Conservation (phyloP, 2,113 vertebrate species). For the Maccullochella peelii region DNA sequence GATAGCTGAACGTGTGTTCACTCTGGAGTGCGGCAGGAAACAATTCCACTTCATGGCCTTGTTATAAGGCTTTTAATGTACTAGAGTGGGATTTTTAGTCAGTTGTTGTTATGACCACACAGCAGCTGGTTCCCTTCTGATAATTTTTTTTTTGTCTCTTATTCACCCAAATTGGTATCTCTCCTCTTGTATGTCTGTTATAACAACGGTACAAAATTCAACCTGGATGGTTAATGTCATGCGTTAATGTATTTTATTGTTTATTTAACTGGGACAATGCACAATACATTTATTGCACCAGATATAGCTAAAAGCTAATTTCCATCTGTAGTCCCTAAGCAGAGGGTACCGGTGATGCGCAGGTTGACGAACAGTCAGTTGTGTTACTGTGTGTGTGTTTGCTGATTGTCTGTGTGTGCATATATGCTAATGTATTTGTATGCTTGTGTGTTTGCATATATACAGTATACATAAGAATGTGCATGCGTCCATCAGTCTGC, state of each 20-base stretch:
- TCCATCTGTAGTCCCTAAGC: neutral
- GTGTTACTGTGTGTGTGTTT: neutral
- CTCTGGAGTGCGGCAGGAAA: constrained; percentile 35
- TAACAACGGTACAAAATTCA: neutral
- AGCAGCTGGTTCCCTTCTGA: constrained; percentile 5
- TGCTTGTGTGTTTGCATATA: neutral
- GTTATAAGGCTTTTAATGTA: constrained; percentile 56
- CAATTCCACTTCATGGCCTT: constrained; percentile 47
- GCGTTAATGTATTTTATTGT: neutral
- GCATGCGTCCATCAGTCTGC: neutral
- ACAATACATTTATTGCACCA: neutral
- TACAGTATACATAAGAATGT: neutral
- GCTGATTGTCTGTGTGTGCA: neutral
- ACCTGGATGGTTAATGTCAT: neutral
- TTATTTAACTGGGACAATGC: neutral
- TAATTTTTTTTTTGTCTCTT: neutral
- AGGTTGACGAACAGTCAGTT: neutral
- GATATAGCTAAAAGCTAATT: neutral
- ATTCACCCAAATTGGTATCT: neutral
- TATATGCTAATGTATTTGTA: neutral
- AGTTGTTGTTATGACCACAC: constrained; percentile 11
- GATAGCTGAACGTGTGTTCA: constrained; percentile 50
- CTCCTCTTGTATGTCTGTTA: neutral
- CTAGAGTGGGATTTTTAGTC: constrained; percentile 36
- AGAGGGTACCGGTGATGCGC: neutral